Base-by-base conservation (phyloP, 2,797 vertebrate genomes). In the Lateolabrax maculatus region DNA sequence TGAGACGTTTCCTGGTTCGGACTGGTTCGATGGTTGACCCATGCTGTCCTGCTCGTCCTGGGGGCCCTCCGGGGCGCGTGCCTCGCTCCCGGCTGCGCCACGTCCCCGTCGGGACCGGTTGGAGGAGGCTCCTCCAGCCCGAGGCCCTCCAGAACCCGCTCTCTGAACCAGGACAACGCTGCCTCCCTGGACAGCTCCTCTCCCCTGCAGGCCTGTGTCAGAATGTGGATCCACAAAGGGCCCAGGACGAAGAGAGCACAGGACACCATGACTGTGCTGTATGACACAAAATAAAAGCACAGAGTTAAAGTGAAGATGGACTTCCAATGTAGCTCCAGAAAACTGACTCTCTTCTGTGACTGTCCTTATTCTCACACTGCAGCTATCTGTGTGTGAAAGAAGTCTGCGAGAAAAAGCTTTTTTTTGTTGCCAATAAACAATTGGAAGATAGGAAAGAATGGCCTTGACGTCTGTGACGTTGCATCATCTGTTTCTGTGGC, bases 1-100 rank as follows among this genome's bases (percentile, higher is more conserved):
- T 98, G 93, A 3, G 95, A 95, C 0, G 75, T 91, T 46, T 97
- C 97, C 29, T 65, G 69, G n/a, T 71, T 64, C 0, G 27, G 60
- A 9, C 9, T 1, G 12, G 19, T 58, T 37, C 29, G 15, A 13
- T 16, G 75, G 25, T 57, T 48, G 34, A 41, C 69, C 90, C 75
- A 18, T 0, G 58, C 3, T 9, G 77, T 64, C 75, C 87, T 89
- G 63, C 83, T 84, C 0, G 7, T 70, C 64, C 87, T 68, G 6
- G 49, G 64, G n/a, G 27, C 41, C 46, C 88, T 80, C 18, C 2
- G 13, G 4, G 46, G 29, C 29, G 70, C 25, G 0, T 21, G 81
- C n/a, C 72, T 52, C 0, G 12, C 34, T 11, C 52, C 68, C 8
- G 36, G 29, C 29, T 15, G 29, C 3, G 21, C 39, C 29, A 0